Conservation (phyloP, 1,140 invertebrate genomes). For the Drosophila melanica region DNA sequence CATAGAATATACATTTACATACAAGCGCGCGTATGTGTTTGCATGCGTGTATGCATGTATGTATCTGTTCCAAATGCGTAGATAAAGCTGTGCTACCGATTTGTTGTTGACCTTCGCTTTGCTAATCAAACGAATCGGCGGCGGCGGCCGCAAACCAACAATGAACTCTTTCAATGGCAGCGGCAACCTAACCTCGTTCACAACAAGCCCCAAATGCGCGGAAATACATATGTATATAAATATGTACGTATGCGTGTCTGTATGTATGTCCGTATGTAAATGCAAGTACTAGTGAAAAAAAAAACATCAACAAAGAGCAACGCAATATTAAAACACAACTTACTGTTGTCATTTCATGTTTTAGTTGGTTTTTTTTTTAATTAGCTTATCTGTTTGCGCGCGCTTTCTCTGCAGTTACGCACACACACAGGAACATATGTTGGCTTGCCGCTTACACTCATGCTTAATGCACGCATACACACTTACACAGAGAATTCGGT, state of each 20-base stretch:
- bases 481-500: constrained; percentile 30
- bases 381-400: constrained; percentile 63
- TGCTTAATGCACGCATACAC: constrained; percentile 8
- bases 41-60: background rate
- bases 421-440: constrained; percentile 11
- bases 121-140: constrained; percentile 53
- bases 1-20: constrained; percentile 23
- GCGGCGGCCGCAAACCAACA: constrained; percentile 37
- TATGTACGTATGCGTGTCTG: background rate
- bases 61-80: constrained; percentile 43
- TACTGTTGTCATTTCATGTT: constrained; percentile 20
- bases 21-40: constrained; percentile 1
- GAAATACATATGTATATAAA: constrained; percentile 27
- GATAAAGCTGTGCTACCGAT: constrained; percentile 49
- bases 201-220: constrained; percentile 45
- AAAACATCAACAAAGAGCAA: constrained; percentile 23
- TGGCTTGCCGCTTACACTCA: constrained; percentile 31
- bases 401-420: constrained; percentile 66
- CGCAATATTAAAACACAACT: constrained; percentile 24
- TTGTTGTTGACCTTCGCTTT: constrained; percentile 68
- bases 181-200: constrained; percentile 57
- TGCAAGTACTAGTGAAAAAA: constrained; percentile 6
- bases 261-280: constrained; percentile 1
- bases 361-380: constrained; percentile 40
- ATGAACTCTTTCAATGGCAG: constrained; percentile 74